Percentiles rank a stretch among this genome's conserved stretches.
phyloP scores from a whole-genome alignment of 2,113 vertebrate species.

The Dolichotis patagonum region DNA sequence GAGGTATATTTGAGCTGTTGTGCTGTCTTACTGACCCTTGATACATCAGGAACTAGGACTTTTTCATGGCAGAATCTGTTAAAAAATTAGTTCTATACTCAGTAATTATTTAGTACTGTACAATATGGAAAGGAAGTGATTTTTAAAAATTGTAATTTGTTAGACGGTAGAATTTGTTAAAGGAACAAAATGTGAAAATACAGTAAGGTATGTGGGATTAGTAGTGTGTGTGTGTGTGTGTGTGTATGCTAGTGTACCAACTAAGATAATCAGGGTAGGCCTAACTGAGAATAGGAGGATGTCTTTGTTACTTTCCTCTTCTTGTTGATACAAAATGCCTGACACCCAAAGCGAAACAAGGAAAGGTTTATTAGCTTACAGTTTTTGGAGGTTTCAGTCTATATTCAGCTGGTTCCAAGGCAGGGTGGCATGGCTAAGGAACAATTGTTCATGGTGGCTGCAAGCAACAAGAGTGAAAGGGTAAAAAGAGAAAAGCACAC shows the following conservation, averaged over 20 bases:
- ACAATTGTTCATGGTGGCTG: too few relatives aligned
- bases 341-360: too few relatives aligned
- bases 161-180: not conserved
- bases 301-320: too few relatives aligned
- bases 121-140: not conserved
- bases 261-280: not conserved
- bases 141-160: not conserved
- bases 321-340: too few relatives aligned
- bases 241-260: not conserved
- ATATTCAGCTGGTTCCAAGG: too few relatives aligned
- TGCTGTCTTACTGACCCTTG: not conserved
- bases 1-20: not conserved
- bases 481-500: too few relatives aligned
- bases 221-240: not conserved
- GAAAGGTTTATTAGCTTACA: too few relatives aligned
- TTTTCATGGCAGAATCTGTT: not conserved
- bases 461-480: too few relatives aligned
- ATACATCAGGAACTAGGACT: not conserved
- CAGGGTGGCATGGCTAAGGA: too few relatives aligned
- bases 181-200: not conserved
- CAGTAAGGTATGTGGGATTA: not conserved
- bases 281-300: not conserved
- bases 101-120: not conserved
- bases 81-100: not conserved
- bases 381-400: too few relatives aligned